A percentile compares a stretch with the other conserved stretches of the same genome.
These are phyloP conservation scores for Nothobranchius kuhntae DNA, from an alignment of 2,113 vertebrate species.

Conservation along the genomic window DNA sequence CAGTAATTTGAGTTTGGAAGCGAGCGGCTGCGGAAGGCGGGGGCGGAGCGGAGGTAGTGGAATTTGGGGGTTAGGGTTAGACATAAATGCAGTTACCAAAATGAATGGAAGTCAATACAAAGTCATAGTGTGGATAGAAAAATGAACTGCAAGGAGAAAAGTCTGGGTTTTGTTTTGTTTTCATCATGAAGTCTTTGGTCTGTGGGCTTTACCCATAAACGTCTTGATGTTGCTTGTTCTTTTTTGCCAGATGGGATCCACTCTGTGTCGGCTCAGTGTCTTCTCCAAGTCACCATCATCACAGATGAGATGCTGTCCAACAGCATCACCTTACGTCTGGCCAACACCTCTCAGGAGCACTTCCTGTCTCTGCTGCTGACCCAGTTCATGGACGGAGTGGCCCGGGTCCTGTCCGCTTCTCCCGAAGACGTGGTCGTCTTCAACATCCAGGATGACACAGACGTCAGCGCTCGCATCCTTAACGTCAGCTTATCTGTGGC, in stretches of 20 bases:
- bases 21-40: no score
- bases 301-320: constrained; percentile 97
- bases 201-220: background rate
- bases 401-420: constrained; percentile 85
- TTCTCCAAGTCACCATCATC: constrained; percentile 92
- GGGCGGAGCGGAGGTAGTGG: no score
- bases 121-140: no score
- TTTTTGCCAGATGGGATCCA: constrained; percentile 86
- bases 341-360: constrained; percentile 91
- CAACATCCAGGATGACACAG: constrained; percentile 91
- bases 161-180: no score
- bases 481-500: constrained; percentile 94
- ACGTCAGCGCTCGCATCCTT: constrained; percentile 88
- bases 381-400: constrained; percentile 92
- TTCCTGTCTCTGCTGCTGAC: constrained; percentile 91
- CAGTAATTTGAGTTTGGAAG: no score
- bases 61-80: no score
- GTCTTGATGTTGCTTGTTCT: background rate
- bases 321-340: constrained; percentile 93
- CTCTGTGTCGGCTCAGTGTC: constrained; percentile 89
- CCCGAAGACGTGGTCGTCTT: constrained; percentile 90
- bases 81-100: no score
- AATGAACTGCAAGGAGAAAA: no score
- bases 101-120: no score
- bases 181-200: no score